A percentile compares a stretch with the other conserved stretches of the same genome.
Evolutionary conservation across 2,113 vertebrate species (phyloP).

Genomic region (Psittacula cyanocephala): DNA sequence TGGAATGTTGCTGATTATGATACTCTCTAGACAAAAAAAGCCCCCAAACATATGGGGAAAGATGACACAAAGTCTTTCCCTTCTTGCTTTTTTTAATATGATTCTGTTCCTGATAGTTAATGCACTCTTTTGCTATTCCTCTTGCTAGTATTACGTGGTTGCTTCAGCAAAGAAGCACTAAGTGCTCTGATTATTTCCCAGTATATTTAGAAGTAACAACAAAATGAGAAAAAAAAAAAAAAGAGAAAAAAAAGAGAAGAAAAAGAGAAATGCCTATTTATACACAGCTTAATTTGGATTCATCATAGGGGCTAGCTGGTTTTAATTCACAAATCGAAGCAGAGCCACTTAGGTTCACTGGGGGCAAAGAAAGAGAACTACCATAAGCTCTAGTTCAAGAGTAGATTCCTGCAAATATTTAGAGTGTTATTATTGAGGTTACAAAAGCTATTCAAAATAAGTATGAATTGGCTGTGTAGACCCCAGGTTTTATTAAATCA

Average conservation of each 20-base stretch:
- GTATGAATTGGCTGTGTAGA: background rate
- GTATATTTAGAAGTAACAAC: background rate
- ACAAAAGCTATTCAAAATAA: background rate
- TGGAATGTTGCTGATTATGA: background rate
- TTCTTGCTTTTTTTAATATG: background rate
- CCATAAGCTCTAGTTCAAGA: background rate
- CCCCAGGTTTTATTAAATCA: background rate
- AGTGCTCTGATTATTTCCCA: background rate
- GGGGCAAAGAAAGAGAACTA: background rate
- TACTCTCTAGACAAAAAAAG: background rate
- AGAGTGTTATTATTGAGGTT: background rate
- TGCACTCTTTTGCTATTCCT: background rate
- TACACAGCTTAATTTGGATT: background rate
- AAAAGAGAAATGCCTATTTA: background rate
- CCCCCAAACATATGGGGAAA: background rate
- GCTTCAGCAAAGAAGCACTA: background rate
- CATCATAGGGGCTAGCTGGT: rapidly evolving
- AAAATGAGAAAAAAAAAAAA: background rate
- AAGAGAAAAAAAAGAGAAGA: background rate
- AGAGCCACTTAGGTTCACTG: background rate
- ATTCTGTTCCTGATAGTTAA: background rate
- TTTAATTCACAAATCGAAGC: background rate
- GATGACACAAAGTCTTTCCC: background rate
- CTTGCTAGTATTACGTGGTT: background rate
- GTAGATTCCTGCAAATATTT: background rate